A percentile compares a stretch with the other conserved stretches of the same genome.
Evolutionary conservation across 2,797 vertebrate genomes (phyloP).

Genomic region (Echiichthys vipera): DNA sequence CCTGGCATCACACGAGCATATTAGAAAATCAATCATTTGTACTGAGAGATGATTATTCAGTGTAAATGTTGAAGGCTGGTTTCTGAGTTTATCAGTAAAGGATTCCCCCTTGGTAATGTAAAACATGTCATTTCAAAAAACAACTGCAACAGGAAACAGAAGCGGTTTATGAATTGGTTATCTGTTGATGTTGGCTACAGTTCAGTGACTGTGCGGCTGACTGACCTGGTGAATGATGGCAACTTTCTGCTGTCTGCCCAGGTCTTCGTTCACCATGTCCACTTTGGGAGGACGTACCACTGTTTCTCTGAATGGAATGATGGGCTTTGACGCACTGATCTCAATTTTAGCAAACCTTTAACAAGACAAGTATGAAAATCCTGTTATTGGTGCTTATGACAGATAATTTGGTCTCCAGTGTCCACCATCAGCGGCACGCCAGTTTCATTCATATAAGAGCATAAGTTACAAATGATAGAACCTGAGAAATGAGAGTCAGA

Average conservation of each 20-base stretch:
- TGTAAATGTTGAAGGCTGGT: neutral
- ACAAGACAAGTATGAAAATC: constrained; percentile 8
- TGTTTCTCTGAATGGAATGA: constrained; percentile 96
- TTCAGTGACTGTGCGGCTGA: neutral
- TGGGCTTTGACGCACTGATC: constrained; percentile 92
- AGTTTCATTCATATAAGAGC: neutral
- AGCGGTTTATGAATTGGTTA: neutral
- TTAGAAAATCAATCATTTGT: constrained; percentile 24
- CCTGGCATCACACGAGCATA: constrained; percentile 70
- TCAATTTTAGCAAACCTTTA: constrained; percentile 94
- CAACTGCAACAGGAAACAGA: neutral
- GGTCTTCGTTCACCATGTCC: constrained; percentile 98
- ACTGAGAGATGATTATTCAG: neutral
- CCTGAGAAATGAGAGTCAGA: neutral
- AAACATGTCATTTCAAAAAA: neutral
- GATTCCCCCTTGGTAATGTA: neutral
- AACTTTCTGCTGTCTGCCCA: constrained; percentile 94
- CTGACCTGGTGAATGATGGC: constrained; percentile 93
- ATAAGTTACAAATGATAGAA: neutral
- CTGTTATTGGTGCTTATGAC: neutral
- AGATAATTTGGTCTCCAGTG: neutral
- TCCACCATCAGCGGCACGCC: neutral
- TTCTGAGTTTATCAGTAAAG: neutral
- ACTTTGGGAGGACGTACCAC: constrained; percentile 94
- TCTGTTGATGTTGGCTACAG: neutral